phyloP scores from a whole-genome alignment of 30 jellyfish, hydroid and myxozoan genomes.

The Sanderia malayensis region DNA sequence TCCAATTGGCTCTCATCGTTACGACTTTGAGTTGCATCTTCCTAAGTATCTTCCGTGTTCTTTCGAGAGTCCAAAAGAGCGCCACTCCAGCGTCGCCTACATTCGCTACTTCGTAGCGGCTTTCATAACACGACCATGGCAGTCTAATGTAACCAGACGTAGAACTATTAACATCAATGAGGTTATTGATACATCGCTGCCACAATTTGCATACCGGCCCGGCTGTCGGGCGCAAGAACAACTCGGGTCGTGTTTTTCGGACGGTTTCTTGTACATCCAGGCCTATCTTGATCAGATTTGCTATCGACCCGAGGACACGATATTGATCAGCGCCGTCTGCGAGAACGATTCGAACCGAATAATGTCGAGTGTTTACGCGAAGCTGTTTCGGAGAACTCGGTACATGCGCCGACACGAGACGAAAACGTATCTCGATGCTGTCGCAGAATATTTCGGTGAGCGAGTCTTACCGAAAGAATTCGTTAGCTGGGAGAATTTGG shows the following conservation, averaged over 20 bases:
- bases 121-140: slow-evolving; percentile 70
- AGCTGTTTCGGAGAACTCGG: slow-evolving; percentile 81
- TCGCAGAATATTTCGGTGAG: slow-evolving; percentile 72
- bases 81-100: slow-evolving; percentile 57
- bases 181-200: slow-evolving; percentile 67
- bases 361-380: slow-evolving; percentile 91
- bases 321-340: slow-evolving; percentile 72
- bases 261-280: slow-evolving; percentile 71
- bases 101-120: slow-evolving; percentile 77
- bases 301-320: slow-evolving; percentile 68
- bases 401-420: slow-evolving; percentile 66
- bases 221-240: slow-evolving; percentile 73
- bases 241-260: slow-evolving; percentile 68
- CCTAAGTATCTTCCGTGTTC: slow-evolving; percentile 87
- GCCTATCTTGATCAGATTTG: slow-evolving; percentile 69
- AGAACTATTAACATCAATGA: slow-evolving; percentile 62
- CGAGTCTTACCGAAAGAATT: slow-evolving; percentile 47
- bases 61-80: slow-evolving; percentile 93
- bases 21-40: slow-evolving; percentile 71
- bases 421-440: slow-evolving; percentile 58
- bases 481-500: slow-evolving; percentile 67
- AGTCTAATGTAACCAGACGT: slow-evolving; percentile 21
- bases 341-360: slow-evolving; percentile 82
- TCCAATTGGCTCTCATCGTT: slow-evolving; percentile 67
- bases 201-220: slow-evolving; percentile 72